Evolutionary conservation across 2,888 invertebrate genomes (phyloP), one percentile per base, ranked within the genome.

Genomic region (Ectemnius lituratus): DNA sequence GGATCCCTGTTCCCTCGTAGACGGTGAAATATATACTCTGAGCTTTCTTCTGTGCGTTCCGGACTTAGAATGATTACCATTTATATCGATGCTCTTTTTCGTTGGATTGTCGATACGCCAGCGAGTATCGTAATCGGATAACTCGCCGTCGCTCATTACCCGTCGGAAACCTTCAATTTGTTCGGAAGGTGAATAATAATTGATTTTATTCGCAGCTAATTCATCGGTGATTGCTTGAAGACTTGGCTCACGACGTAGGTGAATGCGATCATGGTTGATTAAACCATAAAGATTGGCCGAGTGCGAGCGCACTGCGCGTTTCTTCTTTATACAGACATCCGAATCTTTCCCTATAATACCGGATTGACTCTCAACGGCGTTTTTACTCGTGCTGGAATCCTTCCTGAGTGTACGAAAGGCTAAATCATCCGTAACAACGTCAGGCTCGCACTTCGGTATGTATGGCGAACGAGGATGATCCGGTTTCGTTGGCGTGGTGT

Each of bases 381-480:
- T 76, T 56, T 72, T 80, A n/a, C 70, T 14, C 14, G 62, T 73
- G 70, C 91, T 91, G 69, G 93, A 92, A 91, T 97, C 97, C 91
- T 97, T 97, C 18, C 98, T 93, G 66, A 98, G 92, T 84, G 94
- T 95, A 84, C 98, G 93, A 86, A 95, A 97, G 0, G 97, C 97
- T 87, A 97, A 91, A 91, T 98, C 97, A 89, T 98, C 97, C 80
- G 95, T 94, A 0, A 97, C 95, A 27, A 97, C 91, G 90, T 97
- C 97, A 0, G 97, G 97, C 62, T 94, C 94, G 84, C 93, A 93
- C 86, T 94, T 93, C 23, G 94, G 93, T 81, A 94, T 92, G 89
- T 94, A 94, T 57, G 93, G 91, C 4, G 95, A 93, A 66, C 94
- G 92, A 13, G 91, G 91, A 79, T 92, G 92, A 70, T 91, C 82